Evolutionary conservation across 2,797 vertebrate species (phyloP).

Genomic region (Heterohyrax brucei): DNA sequence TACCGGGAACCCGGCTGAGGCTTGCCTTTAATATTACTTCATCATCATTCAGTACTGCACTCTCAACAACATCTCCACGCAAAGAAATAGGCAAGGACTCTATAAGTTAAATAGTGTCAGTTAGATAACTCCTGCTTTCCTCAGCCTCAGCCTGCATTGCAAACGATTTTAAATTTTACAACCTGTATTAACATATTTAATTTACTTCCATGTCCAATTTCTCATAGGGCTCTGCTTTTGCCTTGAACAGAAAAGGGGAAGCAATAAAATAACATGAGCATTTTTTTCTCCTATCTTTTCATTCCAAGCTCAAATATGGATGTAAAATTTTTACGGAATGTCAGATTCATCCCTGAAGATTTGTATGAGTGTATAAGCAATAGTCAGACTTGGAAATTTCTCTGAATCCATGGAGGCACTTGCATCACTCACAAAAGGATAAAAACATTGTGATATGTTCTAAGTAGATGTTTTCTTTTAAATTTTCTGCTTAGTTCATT

Average conservation of each 20-base stretch:
- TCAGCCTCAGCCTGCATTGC: background rate
- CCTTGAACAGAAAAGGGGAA: constrained; percentile 59
- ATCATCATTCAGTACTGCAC: constrained; percentile 71
- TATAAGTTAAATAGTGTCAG: constrained; percentile 69
- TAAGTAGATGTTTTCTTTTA: background rate
- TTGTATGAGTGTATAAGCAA: constrained; percentile 53
- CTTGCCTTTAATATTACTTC: constrained; percentile 71
- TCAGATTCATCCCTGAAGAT: constrained; percentile 55
- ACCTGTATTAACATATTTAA: constrained; percentile 72
- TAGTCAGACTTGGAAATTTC: constrained; percentile 51
- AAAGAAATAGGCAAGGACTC: constrained; percentile 60
- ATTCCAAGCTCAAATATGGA: constrained; percentile 59
- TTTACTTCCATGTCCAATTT: constrained; percentile 70
- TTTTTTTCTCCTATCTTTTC: constrained; percentile 69
- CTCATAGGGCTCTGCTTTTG: constrained; percentile 68
- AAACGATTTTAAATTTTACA: constrained; percentile 72
- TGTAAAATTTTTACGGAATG: constrained; percentile 75
- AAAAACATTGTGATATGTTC: background rate
- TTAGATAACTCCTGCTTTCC: constrained; percentile 51
- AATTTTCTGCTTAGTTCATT: constrained; percentile 24
- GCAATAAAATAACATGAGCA: constrained; percentile 60
- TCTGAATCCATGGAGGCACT: constrained; percentile 51
- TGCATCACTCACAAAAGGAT: background rate
- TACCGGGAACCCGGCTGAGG: constrained; percentile 75
- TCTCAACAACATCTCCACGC: constrained; percentile 44